Conservation (phyloP, 2,113 vertebrate genomes). For the Egretta garzetta region DNA sequence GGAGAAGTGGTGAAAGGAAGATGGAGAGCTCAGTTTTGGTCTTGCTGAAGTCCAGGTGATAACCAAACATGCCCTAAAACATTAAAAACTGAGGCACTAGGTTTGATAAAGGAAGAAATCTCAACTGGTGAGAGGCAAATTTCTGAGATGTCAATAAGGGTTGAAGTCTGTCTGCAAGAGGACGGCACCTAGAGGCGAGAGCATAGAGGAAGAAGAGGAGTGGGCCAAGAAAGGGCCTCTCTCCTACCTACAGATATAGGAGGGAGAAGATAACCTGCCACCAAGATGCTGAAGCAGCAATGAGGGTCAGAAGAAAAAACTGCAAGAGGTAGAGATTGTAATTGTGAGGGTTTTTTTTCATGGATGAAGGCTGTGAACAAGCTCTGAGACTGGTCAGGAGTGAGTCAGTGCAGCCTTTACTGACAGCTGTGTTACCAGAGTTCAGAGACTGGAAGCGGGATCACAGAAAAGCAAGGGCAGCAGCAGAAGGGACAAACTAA, state of each 20-base stretch:
- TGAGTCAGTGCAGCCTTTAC: background rate
- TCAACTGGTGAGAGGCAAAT: background rate
- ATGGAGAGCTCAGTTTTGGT: background rate
- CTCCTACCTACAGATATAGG: background rate
- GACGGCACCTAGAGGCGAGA: background rate
- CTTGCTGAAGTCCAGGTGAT: background rate
- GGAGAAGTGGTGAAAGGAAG: background rate
- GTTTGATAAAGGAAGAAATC: background rate
- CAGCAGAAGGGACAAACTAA: background rate
- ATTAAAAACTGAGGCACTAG: background rate
- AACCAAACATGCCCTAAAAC: background rate
- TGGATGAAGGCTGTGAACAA: background rate
- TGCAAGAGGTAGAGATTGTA: background rate
- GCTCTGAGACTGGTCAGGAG: background rate
- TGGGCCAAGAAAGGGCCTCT: background rate
- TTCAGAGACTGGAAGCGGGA: background rate
- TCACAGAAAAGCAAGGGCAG: background rate
- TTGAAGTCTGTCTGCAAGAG: background rate
- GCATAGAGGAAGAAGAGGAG: background rate
- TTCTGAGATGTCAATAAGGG: background rate
- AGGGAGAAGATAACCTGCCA: background rate
- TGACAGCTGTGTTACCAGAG: background rate
- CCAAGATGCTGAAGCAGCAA: background rate
- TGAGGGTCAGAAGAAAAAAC: background rate
- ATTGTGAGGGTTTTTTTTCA: background rate